phyloP scores from a whole-genome alignment of 2,797 vertebrate genomes.

The Falco biarmicus region DNA sequence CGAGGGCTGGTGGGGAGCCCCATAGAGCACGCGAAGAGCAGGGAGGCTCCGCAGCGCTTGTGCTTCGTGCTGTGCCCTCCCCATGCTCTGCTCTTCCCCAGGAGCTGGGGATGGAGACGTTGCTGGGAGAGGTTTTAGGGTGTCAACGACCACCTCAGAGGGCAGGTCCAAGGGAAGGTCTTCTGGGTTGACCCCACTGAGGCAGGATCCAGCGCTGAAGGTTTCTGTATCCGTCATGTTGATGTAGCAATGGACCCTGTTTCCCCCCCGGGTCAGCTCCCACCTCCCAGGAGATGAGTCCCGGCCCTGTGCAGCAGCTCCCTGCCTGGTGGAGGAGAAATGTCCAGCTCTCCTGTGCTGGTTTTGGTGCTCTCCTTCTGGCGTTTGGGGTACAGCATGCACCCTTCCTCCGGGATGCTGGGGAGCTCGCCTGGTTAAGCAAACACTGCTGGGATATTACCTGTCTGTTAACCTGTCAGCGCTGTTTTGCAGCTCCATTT shows the following conservation, averaged over 20 bases:
- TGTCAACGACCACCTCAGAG: neutral
- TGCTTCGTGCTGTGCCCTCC: neutral
- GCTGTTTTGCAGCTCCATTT: constrained; percentile 59
- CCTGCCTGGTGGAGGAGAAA: neutral
- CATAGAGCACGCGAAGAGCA: fast-evolving
- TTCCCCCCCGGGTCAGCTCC: fast-evolving
- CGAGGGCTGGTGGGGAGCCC: fast-evolving
- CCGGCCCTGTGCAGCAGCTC: neutral
- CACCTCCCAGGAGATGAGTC: too few relatives aligned
- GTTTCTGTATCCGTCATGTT: neutral
- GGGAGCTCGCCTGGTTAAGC: constrained; percentile 65
- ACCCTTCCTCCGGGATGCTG: neutral
- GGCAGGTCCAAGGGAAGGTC: neutral
- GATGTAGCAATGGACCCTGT: neutral
- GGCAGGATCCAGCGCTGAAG: neutral
- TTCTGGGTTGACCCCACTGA: too few relatives aligned
- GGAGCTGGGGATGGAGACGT: neutral
- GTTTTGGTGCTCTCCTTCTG: neutral
- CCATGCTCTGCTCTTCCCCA: neutral
- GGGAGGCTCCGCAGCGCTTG: neutral
- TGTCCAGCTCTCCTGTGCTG: fast-evolving
- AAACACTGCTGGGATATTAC: constrained; percentile 59
- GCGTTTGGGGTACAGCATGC: neutral
- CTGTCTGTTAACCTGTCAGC: constrained; percentile 71
- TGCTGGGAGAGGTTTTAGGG: neutral